These are phyloP conservation scores for Halcyon chelicuti DNA, from an alignment of 2,797 vertebrate genomes.

Conservation along the genomic window DNA sequence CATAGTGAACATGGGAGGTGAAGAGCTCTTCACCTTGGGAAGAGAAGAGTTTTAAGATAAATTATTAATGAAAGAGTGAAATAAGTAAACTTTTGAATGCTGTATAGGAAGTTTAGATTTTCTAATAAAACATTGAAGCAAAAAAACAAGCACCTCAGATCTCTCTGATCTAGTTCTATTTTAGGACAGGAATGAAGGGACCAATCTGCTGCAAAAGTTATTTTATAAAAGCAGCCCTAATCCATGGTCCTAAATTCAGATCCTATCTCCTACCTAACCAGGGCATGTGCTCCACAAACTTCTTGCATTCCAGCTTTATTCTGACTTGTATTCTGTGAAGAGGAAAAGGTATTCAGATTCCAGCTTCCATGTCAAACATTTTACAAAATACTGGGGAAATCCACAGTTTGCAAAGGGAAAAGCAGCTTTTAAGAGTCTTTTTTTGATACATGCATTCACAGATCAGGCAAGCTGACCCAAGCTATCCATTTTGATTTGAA, in stretches of 20 bases:
- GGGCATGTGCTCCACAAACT: background rate
- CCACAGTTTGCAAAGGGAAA: background rate
- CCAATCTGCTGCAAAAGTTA: background rate
- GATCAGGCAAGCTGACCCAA: slow-evolving; percentile 10
- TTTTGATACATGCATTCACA: background rate
- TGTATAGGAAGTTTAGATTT: background rate
- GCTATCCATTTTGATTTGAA: background rate
- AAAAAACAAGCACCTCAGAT: background rate
- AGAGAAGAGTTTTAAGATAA: background rate
- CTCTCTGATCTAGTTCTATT: slow-evolving; percentile 13
- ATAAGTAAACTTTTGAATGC: background rate
- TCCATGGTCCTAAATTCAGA: background rate
- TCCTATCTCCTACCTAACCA: background rate
- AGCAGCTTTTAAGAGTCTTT: background rate
- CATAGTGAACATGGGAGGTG: background rate
- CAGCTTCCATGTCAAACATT: background rate
- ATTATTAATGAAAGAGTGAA: slow-evolving; percentile 6
- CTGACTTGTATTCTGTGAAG: background rate
- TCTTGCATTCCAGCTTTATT: background rate
- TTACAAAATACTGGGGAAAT: background rate
- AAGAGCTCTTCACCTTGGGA: background rate
- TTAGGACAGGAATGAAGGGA: background rate
- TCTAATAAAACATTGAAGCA: background rate
- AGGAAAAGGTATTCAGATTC: background rate
- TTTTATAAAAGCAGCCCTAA: background rate